Evolutionary conservation across 2,113 vertebrate genomes (phyloP).

Genomic region (Tyto alba): DNA sequence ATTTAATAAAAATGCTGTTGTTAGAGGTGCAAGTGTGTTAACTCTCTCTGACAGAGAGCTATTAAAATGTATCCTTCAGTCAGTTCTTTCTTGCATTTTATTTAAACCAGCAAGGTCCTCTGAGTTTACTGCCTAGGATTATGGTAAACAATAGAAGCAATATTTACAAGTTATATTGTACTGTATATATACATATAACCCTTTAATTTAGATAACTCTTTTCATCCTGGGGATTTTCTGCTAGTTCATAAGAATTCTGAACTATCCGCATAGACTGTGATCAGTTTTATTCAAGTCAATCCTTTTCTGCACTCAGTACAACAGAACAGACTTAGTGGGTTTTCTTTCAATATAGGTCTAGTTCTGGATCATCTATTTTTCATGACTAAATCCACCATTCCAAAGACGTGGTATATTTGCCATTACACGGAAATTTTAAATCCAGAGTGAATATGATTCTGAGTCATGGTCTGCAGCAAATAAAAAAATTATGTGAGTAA

Average conservation of each 20-base stretch:
- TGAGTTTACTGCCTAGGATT: constrained; percentile 13
- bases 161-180: constrained; percentile 3
- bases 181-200: background rate
- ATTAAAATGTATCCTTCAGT: constrained; percentile 46
- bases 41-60: constrained; percentile 37
- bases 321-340: background rate
- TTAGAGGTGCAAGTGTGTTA: constrained; percentile 60
- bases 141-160: constrained; percentile 30
- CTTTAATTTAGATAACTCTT: background rate
- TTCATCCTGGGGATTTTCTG: constrained; percentile 1
- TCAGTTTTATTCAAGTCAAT: background rate
- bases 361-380: background rate
- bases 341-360: background rate
- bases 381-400: background rate
- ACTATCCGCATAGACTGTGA: background rate
- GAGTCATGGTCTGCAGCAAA: background rate
- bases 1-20: constrained; percentile 51
- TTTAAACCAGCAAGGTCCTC: constrained; percentile 38
- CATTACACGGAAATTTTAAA: background rate
- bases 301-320: background rate
- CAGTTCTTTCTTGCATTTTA: constrained; percentile 37
- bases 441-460: background rate
- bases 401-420: background rate
- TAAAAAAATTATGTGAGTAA: background rate
- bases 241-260: background rate